Conservation (phyloP, 2,888 invertebrate genomes). For the Noctua fimbriata region DNA sequence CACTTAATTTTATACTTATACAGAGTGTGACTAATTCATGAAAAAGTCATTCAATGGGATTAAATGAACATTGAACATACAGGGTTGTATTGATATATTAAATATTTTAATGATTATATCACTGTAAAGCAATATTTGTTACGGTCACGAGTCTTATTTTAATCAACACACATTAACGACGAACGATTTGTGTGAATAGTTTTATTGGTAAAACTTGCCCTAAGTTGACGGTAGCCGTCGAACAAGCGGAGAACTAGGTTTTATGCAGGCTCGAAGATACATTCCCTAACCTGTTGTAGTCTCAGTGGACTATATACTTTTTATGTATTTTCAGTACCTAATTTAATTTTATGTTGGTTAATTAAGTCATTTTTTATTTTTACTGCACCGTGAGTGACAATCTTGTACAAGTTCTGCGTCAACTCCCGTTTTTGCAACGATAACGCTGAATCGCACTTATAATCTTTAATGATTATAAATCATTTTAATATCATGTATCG, state of each 20-base stretch:
- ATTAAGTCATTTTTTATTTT: neutral
- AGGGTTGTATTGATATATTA: too few species aligned
- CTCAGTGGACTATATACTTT: neutral
- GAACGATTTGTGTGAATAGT: neutral
- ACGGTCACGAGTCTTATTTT: too few species aligned
- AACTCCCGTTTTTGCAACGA: neutral
- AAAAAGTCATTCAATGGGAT: too few species aligned
- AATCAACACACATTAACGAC: too few species aligned
- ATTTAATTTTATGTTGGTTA: neutral
- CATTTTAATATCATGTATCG: neutral
- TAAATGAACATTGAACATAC: too few species aligned
- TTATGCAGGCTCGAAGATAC: neutral
- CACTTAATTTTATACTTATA: neutral
- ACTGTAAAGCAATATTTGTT: neutral
- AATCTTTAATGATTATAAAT: constrained; percentile 31
- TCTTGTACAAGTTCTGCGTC: neutral
- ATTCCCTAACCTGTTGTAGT: neutral
- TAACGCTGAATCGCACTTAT: constrained; percentile 9
- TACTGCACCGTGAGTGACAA: neutral
- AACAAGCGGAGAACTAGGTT: neutral
- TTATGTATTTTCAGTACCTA: neutral
- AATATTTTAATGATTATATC: neutral
- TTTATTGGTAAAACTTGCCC: neutral
- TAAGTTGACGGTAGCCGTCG: neutral
- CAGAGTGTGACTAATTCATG: too few species aligned